Evolutionary conservation across 2,797 vertebrate species (phyloP).

Genomic region (Poecilia velifera): DNA sequence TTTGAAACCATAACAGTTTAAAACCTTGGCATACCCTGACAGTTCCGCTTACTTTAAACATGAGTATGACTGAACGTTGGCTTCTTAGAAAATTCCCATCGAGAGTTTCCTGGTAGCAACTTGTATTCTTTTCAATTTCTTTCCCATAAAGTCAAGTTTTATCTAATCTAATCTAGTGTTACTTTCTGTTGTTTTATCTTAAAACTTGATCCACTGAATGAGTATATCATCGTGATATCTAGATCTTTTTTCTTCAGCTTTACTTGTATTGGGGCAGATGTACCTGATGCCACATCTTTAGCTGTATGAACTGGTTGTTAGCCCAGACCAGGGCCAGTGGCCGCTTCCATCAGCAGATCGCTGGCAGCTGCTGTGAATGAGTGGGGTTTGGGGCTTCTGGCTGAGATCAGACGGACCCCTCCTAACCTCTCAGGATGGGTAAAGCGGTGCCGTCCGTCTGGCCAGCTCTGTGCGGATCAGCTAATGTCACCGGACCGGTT

Average conservation of each 20-base stretch:
- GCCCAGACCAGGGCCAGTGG: constrained; percentile 10
- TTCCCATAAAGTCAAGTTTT: not conserved
- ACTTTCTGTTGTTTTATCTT: not conserved
- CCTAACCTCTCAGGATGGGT: constrained; percentile 35
- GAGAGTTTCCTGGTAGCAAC: not conserved
- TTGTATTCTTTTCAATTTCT: not conserved
- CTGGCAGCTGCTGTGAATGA: constrained; percentile 38
- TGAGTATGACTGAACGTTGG: not conserved
- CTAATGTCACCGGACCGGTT: constrained; percentile 56
- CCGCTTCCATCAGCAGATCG: constrained; percentile 23
- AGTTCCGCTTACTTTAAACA: not conserved
- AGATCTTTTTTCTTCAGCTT: not conserved
- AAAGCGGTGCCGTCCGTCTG: constrained; percentile 51
- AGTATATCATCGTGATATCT: not conserved
- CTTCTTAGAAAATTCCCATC: not conserved
- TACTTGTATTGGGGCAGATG: not conserved
- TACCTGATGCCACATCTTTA: not conserved
- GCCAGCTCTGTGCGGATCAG: constrained; percentile 12
- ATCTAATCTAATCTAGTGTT: not conserved
- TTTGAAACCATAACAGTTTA: not conserved
- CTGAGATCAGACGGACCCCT: constrained; percentile 25
- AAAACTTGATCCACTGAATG: not conserved
- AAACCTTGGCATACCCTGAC: not conserved
- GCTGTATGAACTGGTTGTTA: constrained; percentile 31
- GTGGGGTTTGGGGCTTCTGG: constrained; percentile 19